Evolutionary conservation across 2,888 invertebrate species (phyloP).

Genomic region (Drosophila demipolita): DNA sequence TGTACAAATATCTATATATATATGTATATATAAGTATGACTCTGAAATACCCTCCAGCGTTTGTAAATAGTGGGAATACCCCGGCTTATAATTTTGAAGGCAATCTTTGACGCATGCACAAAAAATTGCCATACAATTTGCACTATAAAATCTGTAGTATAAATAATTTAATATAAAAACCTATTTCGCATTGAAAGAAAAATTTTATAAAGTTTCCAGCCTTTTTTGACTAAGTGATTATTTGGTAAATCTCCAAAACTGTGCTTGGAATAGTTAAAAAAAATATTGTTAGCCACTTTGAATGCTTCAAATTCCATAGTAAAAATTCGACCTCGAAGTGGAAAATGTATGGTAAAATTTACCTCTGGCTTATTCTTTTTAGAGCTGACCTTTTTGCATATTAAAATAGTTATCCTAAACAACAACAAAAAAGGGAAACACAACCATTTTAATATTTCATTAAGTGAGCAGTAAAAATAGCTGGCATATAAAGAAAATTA

Average conservation of each 20-base stretch:
- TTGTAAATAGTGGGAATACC: slow-evolving; percentile 19
- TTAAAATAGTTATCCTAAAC: neutral
- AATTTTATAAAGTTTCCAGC: neutral
- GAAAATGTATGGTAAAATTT: neutral
- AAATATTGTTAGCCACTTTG: neutral
- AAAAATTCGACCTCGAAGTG: neutral
- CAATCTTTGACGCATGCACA: neutral
- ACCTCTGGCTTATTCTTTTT: neutral
- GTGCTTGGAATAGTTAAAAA: neutral
- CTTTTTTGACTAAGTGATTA: neutral
- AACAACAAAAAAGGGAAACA: neutral
- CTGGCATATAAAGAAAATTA: neutral
- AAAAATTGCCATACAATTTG: neutral
- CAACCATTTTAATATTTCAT: neutral
- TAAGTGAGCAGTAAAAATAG: neutral
- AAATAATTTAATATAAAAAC: neutral
- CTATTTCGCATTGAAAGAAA: neutral
- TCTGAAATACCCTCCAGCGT: slow-evolving; percentile 11
- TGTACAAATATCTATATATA: neutral
- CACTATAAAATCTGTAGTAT: neutral
- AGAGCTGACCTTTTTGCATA: neutral
- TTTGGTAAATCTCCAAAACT: neutral
- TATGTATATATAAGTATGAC: neutral
- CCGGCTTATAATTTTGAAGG: neutral
- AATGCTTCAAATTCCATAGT: neutral